Conservation (phyloP, 2,888 invertebrate species). For the Tetranychus piercei region DNA sequence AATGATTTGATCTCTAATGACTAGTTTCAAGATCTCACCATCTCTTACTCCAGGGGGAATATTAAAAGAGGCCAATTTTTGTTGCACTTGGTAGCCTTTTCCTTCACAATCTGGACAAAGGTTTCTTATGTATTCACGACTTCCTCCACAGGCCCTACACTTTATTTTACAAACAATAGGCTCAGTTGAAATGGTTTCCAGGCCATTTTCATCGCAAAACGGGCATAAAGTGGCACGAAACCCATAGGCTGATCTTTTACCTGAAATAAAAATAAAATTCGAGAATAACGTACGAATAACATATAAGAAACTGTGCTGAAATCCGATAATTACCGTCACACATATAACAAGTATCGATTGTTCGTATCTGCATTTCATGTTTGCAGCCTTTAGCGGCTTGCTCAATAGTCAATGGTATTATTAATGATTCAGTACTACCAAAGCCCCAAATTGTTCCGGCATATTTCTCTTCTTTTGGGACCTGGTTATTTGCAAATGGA, state of each 20-base stretch:
- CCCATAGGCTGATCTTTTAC: background rate
- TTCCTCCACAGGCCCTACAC: background rate
- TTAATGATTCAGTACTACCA: background rate
- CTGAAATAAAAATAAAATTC: background rate
- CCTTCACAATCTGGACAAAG: background rate
- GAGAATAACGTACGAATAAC: background rate
- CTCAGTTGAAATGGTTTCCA: background rate
- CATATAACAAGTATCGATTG: background rate
- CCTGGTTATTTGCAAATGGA: background rate
- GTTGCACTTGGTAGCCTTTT: background rate
- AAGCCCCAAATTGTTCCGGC: background rate
- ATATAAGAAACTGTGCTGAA: too few species aligned
- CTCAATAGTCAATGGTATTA: background rate
- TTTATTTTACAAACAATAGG: background rate
- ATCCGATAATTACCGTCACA: background rate
- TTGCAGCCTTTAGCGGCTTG: slow-evolving; percentile 5
- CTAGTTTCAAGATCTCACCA: background rate
- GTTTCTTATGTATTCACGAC: background rate
- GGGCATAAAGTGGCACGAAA: background rate
- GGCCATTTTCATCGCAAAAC: slow-evolving; percentile 8
- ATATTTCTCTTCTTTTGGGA: background rate
- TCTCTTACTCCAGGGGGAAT: background rate
- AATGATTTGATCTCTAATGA: slow-evolving; percentile 3
- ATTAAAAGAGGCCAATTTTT: background rate
- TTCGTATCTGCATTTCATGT: background rate